Evolutionary conservation across 2,797 vertebrate species (phyloP), one percentile per base, ranked within the genome.

Genomic region (Salarias fasciatus): DNA sequence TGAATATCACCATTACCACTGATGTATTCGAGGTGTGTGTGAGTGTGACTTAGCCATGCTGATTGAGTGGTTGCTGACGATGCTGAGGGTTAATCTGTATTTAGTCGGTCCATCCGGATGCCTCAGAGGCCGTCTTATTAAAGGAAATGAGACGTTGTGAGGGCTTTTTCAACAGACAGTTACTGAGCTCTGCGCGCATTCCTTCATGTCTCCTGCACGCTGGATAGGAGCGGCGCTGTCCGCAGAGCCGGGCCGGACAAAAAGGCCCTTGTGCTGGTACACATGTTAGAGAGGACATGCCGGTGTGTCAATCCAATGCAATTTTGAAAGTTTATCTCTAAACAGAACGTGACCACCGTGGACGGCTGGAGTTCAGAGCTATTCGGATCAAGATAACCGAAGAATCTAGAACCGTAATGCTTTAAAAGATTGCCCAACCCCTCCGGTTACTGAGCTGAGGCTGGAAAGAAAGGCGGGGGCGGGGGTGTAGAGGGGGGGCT

Each of bases 31-130:
- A 35, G 33, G 6, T 35, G 33, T 35, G 33, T 35, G 33, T 35
- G 9, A 59, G 51, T 57, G 57, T 72, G 74, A 84, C 66, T 72
- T 76, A 61, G 53, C 79, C 57, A 72, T 79, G 84, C 74, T 93
- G 90, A 93, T 79, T 89, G 91, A 93, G 78, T 81, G 77, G 82
- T 75, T 75, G 76, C 81, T 87, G 88, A 87, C 84, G 89, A 90
- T 75, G 73, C 77, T 72, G 78, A 80, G 83, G 88, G 91, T 92
- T 93, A 92, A 92, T 93, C 91, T 91, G 89, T 91, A 90, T 92
- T 92, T 91, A 92, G 90, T 84, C 59, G 88, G 86, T 80, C 84
- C 79, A 89, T 93, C 90, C 89, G 91, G 92, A 92, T 92, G 91
- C 85, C 89, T 86, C 79, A 77, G 88, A 83, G 86, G 82, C 72